phyloP scores from a whole-genome alignment of 1,140 invertebrate genomes.

The Diprion similis region DNA sequence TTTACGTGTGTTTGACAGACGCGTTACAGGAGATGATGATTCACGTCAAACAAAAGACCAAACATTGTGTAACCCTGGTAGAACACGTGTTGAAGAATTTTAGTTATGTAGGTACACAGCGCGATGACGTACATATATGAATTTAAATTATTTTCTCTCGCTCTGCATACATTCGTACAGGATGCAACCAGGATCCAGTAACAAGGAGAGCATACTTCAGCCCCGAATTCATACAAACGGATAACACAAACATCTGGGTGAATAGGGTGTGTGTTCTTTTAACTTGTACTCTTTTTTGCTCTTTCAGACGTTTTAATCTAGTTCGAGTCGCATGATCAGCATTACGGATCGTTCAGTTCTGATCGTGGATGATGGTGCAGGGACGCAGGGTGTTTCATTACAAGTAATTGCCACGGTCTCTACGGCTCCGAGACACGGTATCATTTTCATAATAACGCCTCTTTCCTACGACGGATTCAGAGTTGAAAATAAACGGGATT shows the following conservation, averaged over 20 bases:
- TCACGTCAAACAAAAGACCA: slow-evolving; percentile 52
- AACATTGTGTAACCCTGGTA: slow-evolving; percentile 35
- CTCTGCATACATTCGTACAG: too few relatives aligned
- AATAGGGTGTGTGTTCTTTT: too few relatives aligned
- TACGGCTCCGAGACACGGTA: slow-evolving; percentile 56
- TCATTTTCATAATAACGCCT: slow-evolving; percentile 61
- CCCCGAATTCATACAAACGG: too few relatives aligned
- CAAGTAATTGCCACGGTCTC: slow-evolving; percentile 58
- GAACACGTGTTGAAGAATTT: slow-evolving; percentile 45
- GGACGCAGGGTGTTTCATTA: slow-evolving; percentile 57
- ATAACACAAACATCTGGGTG: too few relatives aligned
- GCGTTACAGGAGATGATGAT: slow-evolving; percentile 33
- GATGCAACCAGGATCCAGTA: too few relatives aligned
- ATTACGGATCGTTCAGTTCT: too few relatives aligned
- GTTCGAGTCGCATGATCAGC: too few relatives aligned
- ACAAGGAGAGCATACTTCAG: too few relatives aligned
- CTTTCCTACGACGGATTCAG: slow-evolving; percentile 30
- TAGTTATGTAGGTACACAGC: slow-evolving; percentile 25
- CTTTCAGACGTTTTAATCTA: too few relatives aligned
- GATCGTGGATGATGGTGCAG: slow-evolving; percentile 7
- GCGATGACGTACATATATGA: neutral
- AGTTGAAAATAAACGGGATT: slow-evolving; percentile 16
- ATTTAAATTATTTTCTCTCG: neutral
- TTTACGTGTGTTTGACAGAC: slow-evolving; percentile 7
- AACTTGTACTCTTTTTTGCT: too few relatives aligned